phyloP scores from a whole-genome alignment of 2,888 invertebrate genomes.

The Bellardia pandia region DNA sequence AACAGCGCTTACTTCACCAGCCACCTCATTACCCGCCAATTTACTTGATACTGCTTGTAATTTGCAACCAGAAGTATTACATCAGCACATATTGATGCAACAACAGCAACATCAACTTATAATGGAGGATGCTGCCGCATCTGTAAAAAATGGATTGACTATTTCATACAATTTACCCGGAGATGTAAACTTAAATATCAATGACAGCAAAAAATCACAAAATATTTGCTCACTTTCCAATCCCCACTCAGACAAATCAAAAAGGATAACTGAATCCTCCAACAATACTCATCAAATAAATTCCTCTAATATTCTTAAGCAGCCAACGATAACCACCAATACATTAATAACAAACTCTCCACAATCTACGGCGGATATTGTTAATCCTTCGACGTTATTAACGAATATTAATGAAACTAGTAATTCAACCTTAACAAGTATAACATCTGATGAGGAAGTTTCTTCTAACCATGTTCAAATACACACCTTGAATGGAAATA shows the following conservation, averaged over 20 bases:
- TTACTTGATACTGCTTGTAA: slow-evolving; percentile 52
- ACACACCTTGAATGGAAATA: slow-evolving; percentile 44
- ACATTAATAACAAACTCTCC: slow-evolving; percentile 40
- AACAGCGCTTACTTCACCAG: slow-evolving; percentile 33
- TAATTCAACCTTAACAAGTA: slow-evolving; percentile 49
- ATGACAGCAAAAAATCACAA: slow-evolving; percentile 37
- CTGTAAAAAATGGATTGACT: slow-evolving; percentile 12
- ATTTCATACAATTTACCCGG: slow-evolving; percentile 58
- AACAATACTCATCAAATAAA: slow-evolving; percentile 37
- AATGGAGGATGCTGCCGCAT: slow-evolving; percentile 63
- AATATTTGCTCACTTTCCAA: slow-evolving; percentile 28
- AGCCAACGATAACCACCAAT: slow-evolving; percentile 37
- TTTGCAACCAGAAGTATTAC: slow-evolving; percentile 72
- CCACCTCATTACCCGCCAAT: slow-evolving; percentile 46
- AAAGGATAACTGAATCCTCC: slow-evolving; percentile 48
- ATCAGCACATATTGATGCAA: slow-evolving; percentile 75
- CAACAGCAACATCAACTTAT: slow-evolving; percentile 74
- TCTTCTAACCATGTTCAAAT: slow-evolving; percentile 47
- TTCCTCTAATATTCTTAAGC: slow-evolving; percentile 26
- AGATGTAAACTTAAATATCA: slow-evolving; percentile 33
- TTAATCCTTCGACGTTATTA: slow-evolving; percentile 36
- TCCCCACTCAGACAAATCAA: slow-evolving; percentile 73
- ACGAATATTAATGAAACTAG: slow-evolving; percentile 50
- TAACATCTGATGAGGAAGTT: slow-evolving; percentile 54
- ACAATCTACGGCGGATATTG: slow-evolving; percentile 36